These are phyloP conservation scores for Drepana arcuata DNA, from an alignment of 1,140 invertebrate species.

Conservation along the genomic window DNA sequence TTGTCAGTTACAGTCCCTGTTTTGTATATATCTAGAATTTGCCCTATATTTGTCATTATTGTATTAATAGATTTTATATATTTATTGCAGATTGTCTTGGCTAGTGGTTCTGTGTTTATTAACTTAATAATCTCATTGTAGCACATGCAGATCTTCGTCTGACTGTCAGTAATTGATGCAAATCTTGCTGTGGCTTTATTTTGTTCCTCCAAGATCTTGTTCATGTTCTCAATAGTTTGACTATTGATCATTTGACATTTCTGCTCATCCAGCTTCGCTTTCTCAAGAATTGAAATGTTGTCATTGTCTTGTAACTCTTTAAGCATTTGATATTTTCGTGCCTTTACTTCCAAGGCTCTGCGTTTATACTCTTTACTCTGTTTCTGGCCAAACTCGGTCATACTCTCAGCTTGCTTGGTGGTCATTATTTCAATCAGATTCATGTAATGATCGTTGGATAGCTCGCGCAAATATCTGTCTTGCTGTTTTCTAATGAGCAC, in stretches of 20 bases:
- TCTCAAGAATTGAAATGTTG: constrained; percentile 47
- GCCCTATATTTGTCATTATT: constrained; percentile 58
- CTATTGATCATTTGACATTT: constrained; percentile 44
- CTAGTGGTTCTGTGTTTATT: constrained; percentile 30
- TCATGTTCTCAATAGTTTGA: constrained; percentile 61
- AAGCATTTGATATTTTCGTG: constrained; percentile 51
- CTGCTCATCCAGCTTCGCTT: constrained; percentile 48
- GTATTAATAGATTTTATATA: constrained; percentile 35
- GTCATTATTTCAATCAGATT: constrained; percentile 54
- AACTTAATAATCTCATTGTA: constrained; percentile 56
- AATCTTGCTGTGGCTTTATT: constrained; percentile 52
- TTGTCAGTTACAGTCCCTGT: constrained; percentile 59
- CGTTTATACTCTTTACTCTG: constrained; percentile 54
- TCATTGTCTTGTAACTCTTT: constrained; percentile 57
- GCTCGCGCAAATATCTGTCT: constrained; percentile 45
- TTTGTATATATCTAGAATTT: constrained; percentile 70
- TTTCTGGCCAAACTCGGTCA: constrained; percentile 45
- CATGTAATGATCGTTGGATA: constrained; percentile 37
- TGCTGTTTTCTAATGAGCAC: constrained; percentile 50
- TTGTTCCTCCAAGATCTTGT: constrained; percentile 60
- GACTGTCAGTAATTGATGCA: constrained; percentile 49
- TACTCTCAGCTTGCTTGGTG: constrained; percentile 39
- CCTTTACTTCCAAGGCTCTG: constrained; percentile 36
- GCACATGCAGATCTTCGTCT: constrained; percentile 48
- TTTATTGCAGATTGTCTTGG: constrained; percentile 36